Percentiles rank a stretch among this genome's conserved stretches.
These are phyloP conservation scores for Fulica atra DNA, from an alignment of 2,113 vertebrate species.

Conservation along the genomic window DNA sequence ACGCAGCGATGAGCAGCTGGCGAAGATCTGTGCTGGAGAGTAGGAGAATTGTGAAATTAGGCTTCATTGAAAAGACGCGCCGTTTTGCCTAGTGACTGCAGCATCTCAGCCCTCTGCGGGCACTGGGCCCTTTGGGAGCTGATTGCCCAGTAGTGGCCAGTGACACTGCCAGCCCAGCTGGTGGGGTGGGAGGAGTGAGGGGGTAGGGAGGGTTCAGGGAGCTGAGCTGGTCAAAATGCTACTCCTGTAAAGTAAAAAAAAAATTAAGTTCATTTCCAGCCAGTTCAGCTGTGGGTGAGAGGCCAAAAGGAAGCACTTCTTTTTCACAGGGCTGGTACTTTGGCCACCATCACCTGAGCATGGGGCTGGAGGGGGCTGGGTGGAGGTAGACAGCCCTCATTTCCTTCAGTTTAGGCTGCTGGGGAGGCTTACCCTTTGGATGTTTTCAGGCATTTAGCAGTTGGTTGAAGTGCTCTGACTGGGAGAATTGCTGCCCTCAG, in stretches of 20 bases:
- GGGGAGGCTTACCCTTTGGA: background rate
- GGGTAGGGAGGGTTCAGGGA: background rate
- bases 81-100: background rate
- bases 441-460: background rate
- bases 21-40: background rate
- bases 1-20: background rate
- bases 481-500: background rate
- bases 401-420: background rate
- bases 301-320: background rate
- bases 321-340: background rate
- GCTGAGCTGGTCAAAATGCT: background rate
- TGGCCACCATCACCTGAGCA: rapidly evolving
- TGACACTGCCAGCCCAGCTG: background rate
- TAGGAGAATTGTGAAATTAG: background rate
- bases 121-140: background rate
- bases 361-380: rapidly evolving
- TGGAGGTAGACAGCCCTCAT: background rate
- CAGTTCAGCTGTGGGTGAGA: background rate
- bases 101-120: background rate
- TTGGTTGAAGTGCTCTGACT: background rate
- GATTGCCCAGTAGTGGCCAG: background rate
- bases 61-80: background rate
- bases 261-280: background rate
- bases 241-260: background rate
- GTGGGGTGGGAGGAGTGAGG: background rate